A percentile compares a stretch with the other conserved stretches of the same genome.
Evolutionary conservation across 2,888 invertebrate genomes (phyloP).

Genomic region (Lasioglossum pauxillum): DNA sequence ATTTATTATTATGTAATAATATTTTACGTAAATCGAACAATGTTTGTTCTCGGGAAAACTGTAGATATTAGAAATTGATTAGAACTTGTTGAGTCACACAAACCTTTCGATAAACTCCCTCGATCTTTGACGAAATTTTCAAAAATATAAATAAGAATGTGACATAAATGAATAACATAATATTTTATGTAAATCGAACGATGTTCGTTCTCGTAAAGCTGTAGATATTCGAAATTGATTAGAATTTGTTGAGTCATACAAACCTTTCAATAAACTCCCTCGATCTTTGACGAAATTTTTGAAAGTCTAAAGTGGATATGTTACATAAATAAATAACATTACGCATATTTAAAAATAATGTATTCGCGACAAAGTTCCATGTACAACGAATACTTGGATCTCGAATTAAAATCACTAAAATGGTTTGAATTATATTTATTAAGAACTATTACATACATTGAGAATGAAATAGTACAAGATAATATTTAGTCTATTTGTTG

Average conservation of each 20-base stretch:
- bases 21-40: not conserved
- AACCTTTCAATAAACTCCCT: not conserved
- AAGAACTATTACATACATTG: not conserved
- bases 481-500: not conserved
- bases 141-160: not conserved
- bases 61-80: not conserved
- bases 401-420: too few species aligned
- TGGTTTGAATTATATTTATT: too few species aligned
- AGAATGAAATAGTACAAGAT: not conserved
- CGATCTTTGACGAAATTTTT: not conserved
- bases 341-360: not conserved
- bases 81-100: not conserved
- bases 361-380: not conserved
- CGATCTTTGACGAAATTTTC: not conserved
- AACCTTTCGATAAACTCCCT: not conserved
- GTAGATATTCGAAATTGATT: not conserved
- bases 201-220: not conserved
- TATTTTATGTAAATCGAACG: not conserved
- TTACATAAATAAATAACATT: not conserved
- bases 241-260: too few species aligned
- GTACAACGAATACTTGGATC: too few species aligned
- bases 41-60: not conserved
- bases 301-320: too few species aligned
- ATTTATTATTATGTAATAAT: not conserved
- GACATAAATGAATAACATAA: not conserved